These are phyloP conservation scores for Nymphalis urticae DNA, from an alignment of 2,888 invertebrate genomes.

Conservation along the genomic window DNA sequence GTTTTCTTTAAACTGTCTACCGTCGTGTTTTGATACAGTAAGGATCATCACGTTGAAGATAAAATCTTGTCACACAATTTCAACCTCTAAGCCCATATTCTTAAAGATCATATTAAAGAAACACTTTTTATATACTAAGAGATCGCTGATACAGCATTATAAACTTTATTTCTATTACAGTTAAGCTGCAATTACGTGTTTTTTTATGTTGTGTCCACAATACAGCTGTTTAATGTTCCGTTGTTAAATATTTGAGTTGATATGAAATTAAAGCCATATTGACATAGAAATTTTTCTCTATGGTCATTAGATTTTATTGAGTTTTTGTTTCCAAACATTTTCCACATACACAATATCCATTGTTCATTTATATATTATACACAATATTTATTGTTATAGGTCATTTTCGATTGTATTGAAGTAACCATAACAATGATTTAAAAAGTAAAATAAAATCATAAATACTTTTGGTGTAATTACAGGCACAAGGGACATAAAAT, in stretches of 20 bases:
- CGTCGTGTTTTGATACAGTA: slow-evolving; percentile 16
- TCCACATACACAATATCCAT: no score
- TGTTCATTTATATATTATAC: no score
- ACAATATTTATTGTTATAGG: no score
- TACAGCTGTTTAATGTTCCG: neutral
- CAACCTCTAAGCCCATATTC: rapidly evolving
- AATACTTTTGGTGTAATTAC: no score
- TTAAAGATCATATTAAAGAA: neutral
- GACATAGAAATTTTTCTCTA: neutral
- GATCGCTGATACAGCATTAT: slow-evolving; percentile 1
- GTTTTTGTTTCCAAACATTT: no score
- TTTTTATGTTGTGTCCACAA: neutral
- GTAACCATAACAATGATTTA: no score
- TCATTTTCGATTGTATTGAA: no score
- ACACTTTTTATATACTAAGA: neutral
- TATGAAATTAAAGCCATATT: slow-evolving; percentile 2
- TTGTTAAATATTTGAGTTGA: neutral
- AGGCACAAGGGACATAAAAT: no score
- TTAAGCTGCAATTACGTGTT: neutral
- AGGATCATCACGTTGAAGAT: neutral
- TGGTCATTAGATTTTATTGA: neutral
- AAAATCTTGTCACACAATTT: neutral
- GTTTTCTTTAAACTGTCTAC: slow-evolving; percentile 28
- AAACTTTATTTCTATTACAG: neutral
- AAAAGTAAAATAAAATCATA: no score